A percentile compares a stretch with the other conserved stretches of the same genome.
Evolutionary conservation across 2,797 vertebrate genomes (phyloP).

Genomic region (Morelia viridis): DNA sequence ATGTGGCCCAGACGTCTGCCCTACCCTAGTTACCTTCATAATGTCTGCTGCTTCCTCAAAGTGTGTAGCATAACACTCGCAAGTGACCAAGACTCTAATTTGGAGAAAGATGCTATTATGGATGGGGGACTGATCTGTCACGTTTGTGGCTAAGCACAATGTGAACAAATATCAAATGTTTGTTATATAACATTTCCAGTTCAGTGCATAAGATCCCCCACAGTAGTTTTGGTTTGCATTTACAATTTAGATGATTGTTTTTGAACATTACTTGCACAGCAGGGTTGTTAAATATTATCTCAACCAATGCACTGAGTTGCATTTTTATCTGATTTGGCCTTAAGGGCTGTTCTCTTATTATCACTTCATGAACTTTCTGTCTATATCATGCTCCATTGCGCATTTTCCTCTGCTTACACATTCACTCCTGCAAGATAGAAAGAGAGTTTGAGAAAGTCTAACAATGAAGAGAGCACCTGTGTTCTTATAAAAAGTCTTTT

Average conservation of each 20-base stretch:
- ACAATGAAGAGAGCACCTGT: neutral
- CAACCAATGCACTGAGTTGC: neutral
- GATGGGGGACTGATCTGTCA: neutral
- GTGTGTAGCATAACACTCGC: neutral
- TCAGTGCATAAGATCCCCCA: neutral
- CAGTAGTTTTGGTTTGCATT: constrained; percentile 7
- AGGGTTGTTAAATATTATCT: constrained; percentile 24
- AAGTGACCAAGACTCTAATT: neutral
- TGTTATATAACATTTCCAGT: neutral
- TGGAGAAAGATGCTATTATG: neutral
- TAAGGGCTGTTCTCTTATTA: neutral
- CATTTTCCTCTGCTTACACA: neutral
- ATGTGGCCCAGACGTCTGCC: neutral
- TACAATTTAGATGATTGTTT: constrained; percentile 10
- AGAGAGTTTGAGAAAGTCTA: neutral
- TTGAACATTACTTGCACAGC: constrained; percentile 2
- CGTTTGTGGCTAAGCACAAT: neutral
- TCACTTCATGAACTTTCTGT: neutral
- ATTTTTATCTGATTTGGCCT: neutral
- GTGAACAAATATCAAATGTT: neutral
- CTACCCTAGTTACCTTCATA: neutral
- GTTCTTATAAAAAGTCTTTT: neutral
- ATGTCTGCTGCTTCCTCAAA: neutral
- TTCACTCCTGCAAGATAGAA: neutral
- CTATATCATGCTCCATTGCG: neutral